Base-by-base conservation (phyloP, 2,797 vertebrate species). In the Brotula barbata region DNA sequence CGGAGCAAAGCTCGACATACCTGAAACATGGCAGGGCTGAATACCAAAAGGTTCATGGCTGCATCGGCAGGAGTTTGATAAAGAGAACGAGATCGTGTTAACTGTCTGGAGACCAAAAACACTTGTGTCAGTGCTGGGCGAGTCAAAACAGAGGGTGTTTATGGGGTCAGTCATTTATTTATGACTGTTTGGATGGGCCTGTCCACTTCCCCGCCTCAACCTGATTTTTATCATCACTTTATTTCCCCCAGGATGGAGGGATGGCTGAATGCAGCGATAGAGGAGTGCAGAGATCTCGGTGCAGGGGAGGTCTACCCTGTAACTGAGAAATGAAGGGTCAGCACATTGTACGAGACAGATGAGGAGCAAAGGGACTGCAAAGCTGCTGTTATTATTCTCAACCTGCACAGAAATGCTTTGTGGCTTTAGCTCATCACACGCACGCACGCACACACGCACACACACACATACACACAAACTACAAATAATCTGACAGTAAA, bases 321-420 rank as follows among this genome's bases (percentile, higher is more conserved):
- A 44, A 42, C 33, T 49, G 19, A 74, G 64, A 72, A 75, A 41
- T 9, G 6, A 49, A 23, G 2, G 22, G 59, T 87, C 76, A 83
- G 78, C 81, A 78, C 48, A 64, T 83, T 83, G 36, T 58, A 25
- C 46, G 58, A 68, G 78, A 83, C 65, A 66, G 75, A 85, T 80
- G 74, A 68, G 67, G 22, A 64, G 68, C 50, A 44, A 11, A 34
- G 58, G 67, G 66, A 66, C 46, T 41, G 54, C 51, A 55, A 17
- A 23, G 45, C 45, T 48, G 46, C 22, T 40, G 31, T 21, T 49
- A 12, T 75, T 66, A 39, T 63, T 75, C 61, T 62, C 20, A 42
- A 48, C n/a, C n/a, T n/a, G n/a, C 28, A 36, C 49, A 53, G 25
- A 23, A 6, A 41, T 36, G 25, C 21, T 48, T 41, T 42, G 47